These are phyloP conservation scores for Garra rufa DNA, from an alignment of 2,113 vertebrate species.

Conservation along the genomic window DNA sequence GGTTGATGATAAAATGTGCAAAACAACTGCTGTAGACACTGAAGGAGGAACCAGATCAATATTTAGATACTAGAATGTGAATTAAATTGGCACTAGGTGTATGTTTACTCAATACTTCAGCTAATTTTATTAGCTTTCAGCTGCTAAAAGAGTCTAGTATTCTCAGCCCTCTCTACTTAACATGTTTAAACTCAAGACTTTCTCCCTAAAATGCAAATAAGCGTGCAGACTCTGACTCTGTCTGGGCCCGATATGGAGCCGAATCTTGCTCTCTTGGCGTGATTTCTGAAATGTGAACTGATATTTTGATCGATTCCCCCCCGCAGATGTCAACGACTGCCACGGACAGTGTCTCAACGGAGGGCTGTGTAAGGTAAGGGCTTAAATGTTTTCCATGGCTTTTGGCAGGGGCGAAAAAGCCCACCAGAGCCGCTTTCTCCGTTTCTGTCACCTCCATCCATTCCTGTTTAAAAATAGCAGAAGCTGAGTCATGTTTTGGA, in stretches of 20 bases:
- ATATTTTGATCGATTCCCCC: conserved; percentile 25
- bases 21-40: background rate
- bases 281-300: conserved; percentile 33
- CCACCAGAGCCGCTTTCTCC: conserved; percentile 6
- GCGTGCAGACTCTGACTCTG: background rate
- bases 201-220: background rate
- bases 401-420: conserved; percentile 17
- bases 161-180: background rate
- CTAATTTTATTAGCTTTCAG: background rate
- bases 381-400: conserved; percentile 6
- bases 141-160: background rate
- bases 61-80: background rate
- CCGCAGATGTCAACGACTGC: conserved; percentile 86
- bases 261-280: background rate
- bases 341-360: conserved; percentile 88
- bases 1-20: background rate
- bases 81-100: background rate
- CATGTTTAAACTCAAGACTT: background rate
- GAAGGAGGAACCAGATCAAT: background rate
- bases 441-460: conserved; percentile 1
- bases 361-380: conserved; percentile 82
- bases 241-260: background rate
- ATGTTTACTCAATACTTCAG: background rate
- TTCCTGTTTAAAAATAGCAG: conserved; percentile 50
- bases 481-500: conserved; percentile 56